Evolutionary conservation across 1,140 invertebrate genomes (phyloP).

Genomic region (Nixonia krombeini): DNA sequence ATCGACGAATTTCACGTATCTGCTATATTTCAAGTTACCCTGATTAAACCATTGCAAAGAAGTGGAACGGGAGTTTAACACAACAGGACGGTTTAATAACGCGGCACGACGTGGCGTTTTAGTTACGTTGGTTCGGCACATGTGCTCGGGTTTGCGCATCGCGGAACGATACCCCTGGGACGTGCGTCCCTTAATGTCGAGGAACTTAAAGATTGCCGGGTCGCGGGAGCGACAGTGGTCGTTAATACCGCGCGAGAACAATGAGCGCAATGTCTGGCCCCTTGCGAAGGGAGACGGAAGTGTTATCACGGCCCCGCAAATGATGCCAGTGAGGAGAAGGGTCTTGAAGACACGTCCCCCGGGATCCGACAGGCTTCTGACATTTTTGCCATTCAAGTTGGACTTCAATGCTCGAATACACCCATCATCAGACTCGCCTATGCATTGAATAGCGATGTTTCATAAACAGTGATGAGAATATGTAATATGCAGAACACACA

Average conservation of each 20-base stretch:
- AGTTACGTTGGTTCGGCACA: too few species aligned
- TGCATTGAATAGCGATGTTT: too few species aligned
- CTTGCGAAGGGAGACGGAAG: conserved; percentile 42
- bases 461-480: too few species aligned
- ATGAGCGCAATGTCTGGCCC: conserved; percentile 52
- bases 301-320: conserved; percentile 56
- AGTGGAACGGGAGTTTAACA: too few species aligned
- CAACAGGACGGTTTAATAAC: too few species aligned
- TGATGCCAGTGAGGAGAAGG: conserved; percentile 44
- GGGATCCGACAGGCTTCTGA: conserved; percentile 32
- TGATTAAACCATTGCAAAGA: too few species aligned
- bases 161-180: conserved; percentile 41
- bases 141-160: too few species aligned
- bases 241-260: conserved; percentile 49
- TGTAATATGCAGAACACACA: too few species aligned
- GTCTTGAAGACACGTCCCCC: conserved; percentile 19
- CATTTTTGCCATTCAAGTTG: conserved; percentile 46
- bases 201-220: conserved; percentile 61
- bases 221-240: conserved; percentile 40
- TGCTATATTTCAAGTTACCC: too few species aligned
- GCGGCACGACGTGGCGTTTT: too few species aligned
- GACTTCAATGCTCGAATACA: background rate
- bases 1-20: too few species aligned
- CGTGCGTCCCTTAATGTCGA: conserved; percentile 49
- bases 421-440: too few species aligned